Percentiles rank a stretch among this genome's conserved stretches.
These are phyloP conservation scores for Stenopsyche tienmushanensis DNA, from an alignment of 1,140 invertebrate genomes.

Conservation along the genomic window DNA sequence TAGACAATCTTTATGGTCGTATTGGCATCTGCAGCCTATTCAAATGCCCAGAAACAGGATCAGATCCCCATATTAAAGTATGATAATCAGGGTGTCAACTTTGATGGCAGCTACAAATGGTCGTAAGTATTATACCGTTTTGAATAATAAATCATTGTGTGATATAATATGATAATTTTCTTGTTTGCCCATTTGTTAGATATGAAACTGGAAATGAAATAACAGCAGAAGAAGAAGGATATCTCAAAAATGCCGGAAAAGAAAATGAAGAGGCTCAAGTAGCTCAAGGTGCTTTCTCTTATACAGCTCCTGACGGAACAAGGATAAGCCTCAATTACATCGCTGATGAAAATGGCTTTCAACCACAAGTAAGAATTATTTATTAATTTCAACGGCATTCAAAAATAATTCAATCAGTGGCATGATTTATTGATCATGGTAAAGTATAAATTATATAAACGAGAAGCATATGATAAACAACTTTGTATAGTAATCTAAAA, in stretches of 20 bases:
- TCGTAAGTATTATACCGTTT: conserved; percentile 47
- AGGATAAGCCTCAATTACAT: conserved; percentile 69
- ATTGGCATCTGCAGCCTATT: conserved; percentile 1
- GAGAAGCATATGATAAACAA: too few relatives aligned
- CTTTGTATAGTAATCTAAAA: too few relatives aligned
- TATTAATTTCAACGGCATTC: too few relatives aligned
- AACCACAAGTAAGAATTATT: conserved; percentile 58
- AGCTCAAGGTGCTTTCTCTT: conserved; percentile 68
- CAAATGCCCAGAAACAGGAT: conserved; percentile 34
- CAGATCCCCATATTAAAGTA: conserved; percentile 58
- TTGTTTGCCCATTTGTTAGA: conserved; percentile 38
- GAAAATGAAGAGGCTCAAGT: conserved; percentile 61
- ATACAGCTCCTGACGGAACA: conserved; percentile 73
- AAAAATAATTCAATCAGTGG: too few relatives aligned
- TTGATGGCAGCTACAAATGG: conserved; percentile 68
- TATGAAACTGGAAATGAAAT: conserved; percentile 69
- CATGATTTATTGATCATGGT: too few relatives aligned
- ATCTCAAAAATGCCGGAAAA: conserved; percentile 65
- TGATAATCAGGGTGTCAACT: conserved; percentile 63
- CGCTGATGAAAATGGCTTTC: conserved; percentile 76
- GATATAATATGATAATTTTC: neutral
- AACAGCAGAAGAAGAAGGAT: conserved; percentile 68
- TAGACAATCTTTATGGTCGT: neutral
- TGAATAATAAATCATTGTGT: neutral
- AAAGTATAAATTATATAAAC: too few relatives aligned